A percentile compares a stretch with the other conserved stretches of the same genome.
These are phyloP conservation scores for Drosophila pachea DNA, from an alignment of 1,140 invertebrate genomes.

Conservation along the genomic window DNA sequence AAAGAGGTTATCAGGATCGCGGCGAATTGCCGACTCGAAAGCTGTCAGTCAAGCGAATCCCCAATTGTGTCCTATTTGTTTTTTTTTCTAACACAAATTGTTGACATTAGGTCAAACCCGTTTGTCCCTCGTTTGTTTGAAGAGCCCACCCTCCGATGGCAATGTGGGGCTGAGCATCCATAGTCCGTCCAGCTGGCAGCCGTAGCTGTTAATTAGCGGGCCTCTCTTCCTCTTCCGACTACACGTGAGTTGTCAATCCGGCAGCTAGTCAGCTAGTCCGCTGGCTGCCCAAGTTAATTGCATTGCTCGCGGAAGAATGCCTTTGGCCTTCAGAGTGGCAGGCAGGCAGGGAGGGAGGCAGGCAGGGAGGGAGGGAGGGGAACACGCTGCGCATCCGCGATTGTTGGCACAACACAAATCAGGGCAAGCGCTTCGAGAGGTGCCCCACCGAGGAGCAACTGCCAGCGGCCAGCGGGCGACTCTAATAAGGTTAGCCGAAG, in stretches of 20 bases:
- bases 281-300: slow-evolving; percentile 58
- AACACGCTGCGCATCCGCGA: slow-evolving; percentile 52
- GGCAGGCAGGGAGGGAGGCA: not conserved
- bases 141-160: no score
- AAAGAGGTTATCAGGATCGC: slow-evolving; percentile 1
- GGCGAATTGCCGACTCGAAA: no score
- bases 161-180: no score
- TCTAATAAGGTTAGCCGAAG: slow-evolving; percentile 61
- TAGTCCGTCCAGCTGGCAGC: no score
- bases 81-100: no score
- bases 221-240: slow-evolving; percentile 55
- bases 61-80: no score
- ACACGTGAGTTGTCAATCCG: slow-evolving; percentile 6
- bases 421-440: slow-evolving; percentile 30
- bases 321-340: slow-evolving; percentile 27
- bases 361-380: not conserved
- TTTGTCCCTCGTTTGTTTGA: no score
- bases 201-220: slow-evolving; percentile 53
- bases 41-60: no score
- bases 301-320: slow-evolving; percentile 67
- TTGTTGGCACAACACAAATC: slow-evolving; percentile 74
- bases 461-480: slow-evolving; percentile 17
- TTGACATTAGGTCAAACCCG: no score
- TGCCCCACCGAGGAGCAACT: not conserved
- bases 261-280: not conserved